These are phyloP conservation scores for Micromesistius poutassou DNA, from an alignment of 2,797 vertebrate species.

Conservation along the genomic window DNA sequence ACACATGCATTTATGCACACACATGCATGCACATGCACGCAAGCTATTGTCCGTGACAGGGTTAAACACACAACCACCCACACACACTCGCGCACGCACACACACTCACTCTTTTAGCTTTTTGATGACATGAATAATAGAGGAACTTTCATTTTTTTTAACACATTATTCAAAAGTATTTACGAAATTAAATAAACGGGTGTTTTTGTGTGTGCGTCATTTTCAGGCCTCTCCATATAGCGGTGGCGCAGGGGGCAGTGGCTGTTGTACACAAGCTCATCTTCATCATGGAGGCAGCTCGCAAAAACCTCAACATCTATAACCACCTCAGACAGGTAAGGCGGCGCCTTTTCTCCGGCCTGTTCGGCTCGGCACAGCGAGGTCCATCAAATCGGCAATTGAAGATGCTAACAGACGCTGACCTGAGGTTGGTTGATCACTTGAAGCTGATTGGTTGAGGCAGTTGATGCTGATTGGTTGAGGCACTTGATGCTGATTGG, in stretches of 20 bases:
- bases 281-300: slow-evolving; percentile 63
- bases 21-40: neutral
- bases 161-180: neutral
- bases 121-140: neutral
- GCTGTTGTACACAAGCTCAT: slow-evolving; percentile 65
- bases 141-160: neutral
- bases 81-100: too few relatives aligned
- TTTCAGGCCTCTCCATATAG: slow-evolving; percentile 86
- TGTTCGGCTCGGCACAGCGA: neutral
- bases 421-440: neutral
- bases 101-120: too few relatives aligned
- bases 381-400: neutral
- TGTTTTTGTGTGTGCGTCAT: slow-evolving; percentile 22
- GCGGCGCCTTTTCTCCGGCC: neutral
- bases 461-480: too few relatives aligned
- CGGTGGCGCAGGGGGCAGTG: slow-evolving; percentile 79
- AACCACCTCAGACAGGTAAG: slow-evolving; percentile 88
- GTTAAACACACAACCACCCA: too few relatives aligned
- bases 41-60: slow-evolving; percentile 49
- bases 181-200: slow-evolving; percentile 19
- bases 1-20: neutral
- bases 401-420: too few relatives aligned
- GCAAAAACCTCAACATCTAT: slow-evolving; percentile 75
- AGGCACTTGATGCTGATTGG: neutral
- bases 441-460: neutral